Evolutionary conservation across 2,113 vertebrate genomes (phyloP), one percentile per base, ranked within the genome.

Genomic region (Hyaena hyaena): DNA sequence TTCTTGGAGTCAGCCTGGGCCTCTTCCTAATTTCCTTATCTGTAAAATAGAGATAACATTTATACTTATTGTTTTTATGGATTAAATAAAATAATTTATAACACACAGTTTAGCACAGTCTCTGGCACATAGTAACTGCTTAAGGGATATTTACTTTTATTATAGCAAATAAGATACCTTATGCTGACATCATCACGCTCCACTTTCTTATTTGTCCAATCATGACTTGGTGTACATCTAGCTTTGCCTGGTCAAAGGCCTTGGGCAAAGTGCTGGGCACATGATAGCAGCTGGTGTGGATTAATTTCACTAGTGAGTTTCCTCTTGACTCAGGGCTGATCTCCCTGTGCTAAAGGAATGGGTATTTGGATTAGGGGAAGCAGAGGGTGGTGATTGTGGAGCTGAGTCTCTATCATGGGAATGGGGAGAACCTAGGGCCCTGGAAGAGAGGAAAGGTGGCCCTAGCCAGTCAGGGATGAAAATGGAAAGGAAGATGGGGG

Each of bases 171-270:
- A 2, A 10, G 58, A 66, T 14, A 21, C 43, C n/a, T 65, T 83
- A 10, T 1, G 0, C 10, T 3, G 19, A 19, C 0, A 2, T 9
- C 35, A 2, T 3, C 12, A 0, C 4, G 43, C 31, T 53, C 73
- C 17, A 5, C 35, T 17, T 83, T 55, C 85, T 63, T 45, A 4
- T 24, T 24, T 17, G 23, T 7, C 16, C 53, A 26, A 0, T 21
- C 35, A 23, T 4, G 3, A 26, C 9, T 63, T 77, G 33, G 83
- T 43, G 43, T 33, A 10, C 7, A 4, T 68, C 69, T 35, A 43
- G 45, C 15, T 43, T 48, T 48, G 63, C 68, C 19, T 31, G 2
- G 0, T 31, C 28, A 11, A 11, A 35, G n/a, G 90, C 8, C 24
- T 63, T 26, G 73, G 76, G 45, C 69, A 1, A 10, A 73, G 31